A percentile compares a stretch with the other conserved stretches of the same genome.
Evolutionary conservation across 2,888 invertebrate genomes (phyloP).

Genomic region (Stenotaenia linearis): DNA sequence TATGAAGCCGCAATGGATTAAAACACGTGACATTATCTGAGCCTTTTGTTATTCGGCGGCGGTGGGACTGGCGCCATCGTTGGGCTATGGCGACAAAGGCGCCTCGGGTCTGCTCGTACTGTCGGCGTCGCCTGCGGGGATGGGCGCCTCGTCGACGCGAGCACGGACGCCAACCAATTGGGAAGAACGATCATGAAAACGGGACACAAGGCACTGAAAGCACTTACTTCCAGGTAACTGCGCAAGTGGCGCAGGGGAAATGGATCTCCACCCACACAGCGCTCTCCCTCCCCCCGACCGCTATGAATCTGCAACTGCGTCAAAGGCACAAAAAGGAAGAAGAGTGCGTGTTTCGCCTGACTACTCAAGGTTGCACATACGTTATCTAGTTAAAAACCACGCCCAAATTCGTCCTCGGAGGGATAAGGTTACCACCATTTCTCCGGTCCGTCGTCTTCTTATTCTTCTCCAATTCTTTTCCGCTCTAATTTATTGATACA

Average conservation of each 20-base stretch:
- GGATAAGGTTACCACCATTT: neutral
- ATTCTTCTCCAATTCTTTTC: neutral
- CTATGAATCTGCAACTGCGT: slow-evolving; percentile 21
- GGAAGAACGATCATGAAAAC: slow-evolving; percentile 12
- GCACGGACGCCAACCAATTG: slow-evolving; percentile 23
- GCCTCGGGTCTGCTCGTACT: slow-evolving; percentile 3
- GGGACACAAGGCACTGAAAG: slow-evolving; percentile 21
- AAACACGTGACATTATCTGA: slow-evolving; percentile 23
- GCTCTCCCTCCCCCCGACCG: neutral
- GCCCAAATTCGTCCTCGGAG: slow-evolving; percentile 9
- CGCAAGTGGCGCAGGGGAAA: slow-evolving; percentile 26
- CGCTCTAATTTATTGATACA: neutral
- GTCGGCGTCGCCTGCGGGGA: slow-evolving; percentile 21
- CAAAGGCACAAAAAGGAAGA: slow-evolving; percentile 15
- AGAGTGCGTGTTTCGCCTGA: slow-evolving; percentile 1
- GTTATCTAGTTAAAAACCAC: slow-evolving; percentile 7
- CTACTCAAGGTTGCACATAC: slow-evolving; percentile 11
- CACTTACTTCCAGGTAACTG: slow-evolving; percentile 26
- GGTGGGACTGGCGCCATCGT: slow-evolving; percentile 2
- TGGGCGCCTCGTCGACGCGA: slow-evolving; percentile 14
- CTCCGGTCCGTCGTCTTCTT: neutral
- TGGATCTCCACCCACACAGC: slow-evolving; percentile 3
- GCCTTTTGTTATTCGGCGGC: slow-evolving; percentile 26
- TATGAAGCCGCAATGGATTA: neutral
- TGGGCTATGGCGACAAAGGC: slow-evolving; percentile 9